Conservation (phyloP, 2,797 vertebrate species). For the Coendou prehensilis region DNA sequence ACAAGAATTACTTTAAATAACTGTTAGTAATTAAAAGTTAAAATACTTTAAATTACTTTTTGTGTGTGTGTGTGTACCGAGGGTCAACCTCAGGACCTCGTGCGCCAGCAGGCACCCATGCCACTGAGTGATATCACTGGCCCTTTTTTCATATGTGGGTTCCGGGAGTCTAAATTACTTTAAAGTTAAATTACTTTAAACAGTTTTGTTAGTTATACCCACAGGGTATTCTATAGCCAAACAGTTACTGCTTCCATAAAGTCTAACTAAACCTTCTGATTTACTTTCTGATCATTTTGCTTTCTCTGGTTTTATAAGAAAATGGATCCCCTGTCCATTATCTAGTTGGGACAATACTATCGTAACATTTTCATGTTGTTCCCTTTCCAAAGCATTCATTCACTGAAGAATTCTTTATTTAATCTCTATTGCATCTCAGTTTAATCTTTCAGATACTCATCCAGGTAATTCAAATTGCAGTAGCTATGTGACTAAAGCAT, state of each 20-base stretch:
- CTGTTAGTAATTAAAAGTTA: background rate
- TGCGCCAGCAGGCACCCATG: too few species aligned
- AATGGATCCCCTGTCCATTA: conserved; percentile 55
- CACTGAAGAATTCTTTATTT: conserved; percentile 60
- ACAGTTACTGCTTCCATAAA: background rate
- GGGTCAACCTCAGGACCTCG: too few species aligned
- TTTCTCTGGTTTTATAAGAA: conserved; percentile 44
- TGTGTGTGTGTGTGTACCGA: too few species aligned
- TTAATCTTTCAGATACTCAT: conserved; percentile 78
- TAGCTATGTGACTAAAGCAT: background rate
- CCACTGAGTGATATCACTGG: too few species aligned
- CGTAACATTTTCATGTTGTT: conserved; percentile 48
- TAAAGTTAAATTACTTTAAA: background rate
- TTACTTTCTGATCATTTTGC: conserved; percentile 62
- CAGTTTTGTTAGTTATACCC: background rate
- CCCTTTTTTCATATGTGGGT: too few species aligned
- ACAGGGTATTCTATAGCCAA: background rate
- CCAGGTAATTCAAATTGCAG: conserved; percentile 74
- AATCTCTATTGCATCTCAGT: conserved; percentile 48
- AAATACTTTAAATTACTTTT: too few species aligned
- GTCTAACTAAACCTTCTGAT: conserved; percentile 35
- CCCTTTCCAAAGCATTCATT: conserved; percentile 47
- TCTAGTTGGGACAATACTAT: conserved; percentile 44
- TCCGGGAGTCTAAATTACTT: too few species aligned
- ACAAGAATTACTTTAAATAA: background rate